Base-by-base conservation (phyloP, 2,888 invertebrate genomes). In the Hyppa rectilinea region DNA sequence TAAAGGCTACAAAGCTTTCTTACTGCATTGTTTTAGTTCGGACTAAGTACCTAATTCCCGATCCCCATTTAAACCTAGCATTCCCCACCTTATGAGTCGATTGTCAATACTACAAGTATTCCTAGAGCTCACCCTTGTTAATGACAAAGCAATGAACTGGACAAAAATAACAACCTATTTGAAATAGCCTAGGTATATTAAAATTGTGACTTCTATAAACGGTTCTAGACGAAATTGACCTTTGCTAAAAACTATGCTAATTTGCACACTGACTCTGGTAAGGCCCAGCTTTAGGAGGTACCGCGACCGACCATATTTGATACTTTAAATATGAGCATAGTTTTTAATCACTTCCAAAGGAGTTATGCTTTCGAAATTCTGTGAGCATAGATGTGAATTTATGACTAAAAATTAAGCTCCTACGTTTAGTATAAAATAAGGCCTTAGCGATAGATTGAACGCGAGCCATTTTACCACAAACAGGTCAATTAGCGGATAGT, bases 161-260 rank as follows among this genome's bases (percentile, higher is more conserved):
- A 90, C 86, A 87, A 87, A 85, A 84, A 75, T 80, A 84, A 88
- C 86, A 84, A 87, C 87, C 89, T 91, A 89, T 84, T 85, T 83
- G 71, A 80, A 86, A 84, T 82, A 81, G 81, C 86, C 89, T 91
- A 91, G 52, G 62, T 73, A 71, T 86, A 78, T 85, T 84, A 84
- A 80, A 88, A 87, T 90, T 90, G 90, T 90, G 90, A 89, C 87
- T 87, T 87, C 85, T 90, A 88, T 87, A 62, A 74, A 77, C 81
- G 78, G 83, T 85, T 78, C 84, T 85, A 91, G 86, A 86, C 78
- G 78, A 88, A 92, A 92, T 92, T 92, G 92, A 92, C 90, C 87
- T 87, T 84, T 55, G 74, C 82, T 87, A 88, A 85, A 43, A 85
- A 79, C 87, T 90, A 89, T 80, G 40, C 83, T 88, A 88, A 81